A percentile compares a stretch with the other conserved stretches of the same genome.
phyloP scores from a whole-genome alignment of 1,140 invertebrate species.

The Adelges cooleyi region DNA sequence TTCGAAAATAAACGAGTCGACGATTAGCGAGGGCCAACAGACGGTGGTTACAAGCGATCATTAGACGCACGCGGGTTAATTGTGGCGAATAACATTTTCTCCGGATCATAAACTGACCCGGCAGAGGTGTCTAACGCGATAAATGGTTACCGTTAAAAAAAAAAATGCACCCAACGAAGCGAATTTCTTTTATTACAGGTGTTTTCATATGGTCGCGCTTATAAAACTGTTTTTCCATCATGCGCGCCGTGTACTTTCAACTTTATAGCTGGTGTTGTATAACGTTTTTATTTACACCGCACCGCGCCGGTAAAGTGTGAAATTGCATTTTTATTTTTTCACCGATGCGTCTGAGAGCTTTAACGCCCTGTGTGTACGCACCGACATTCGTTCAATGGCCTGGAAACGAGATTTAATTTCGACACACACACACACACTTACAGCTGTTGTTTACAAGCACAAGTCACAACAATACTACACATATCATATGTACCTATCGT shows the following conservation, averaged over 20 bases:
- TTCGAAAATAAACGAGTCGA: no score
- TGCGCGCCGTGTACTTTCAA: neutral
- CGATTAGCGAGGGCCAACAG: no score
- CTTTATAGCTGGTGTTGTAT: constrained; percentile 3
- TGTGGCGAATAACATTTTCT: constrained; percentile 1
- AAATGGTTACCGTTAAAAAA: constrained; percentile 3
- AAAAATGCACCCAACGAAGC: neutral
- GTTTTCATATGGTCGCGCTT: no score
- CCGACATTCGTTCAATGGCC: neutral
- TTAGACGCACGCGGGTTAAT: neutral
- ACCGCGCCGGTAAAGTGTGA: neutral
- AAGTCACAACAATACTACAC: no score
- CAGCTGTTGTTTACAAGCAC: no score
- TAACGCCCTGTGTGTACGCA: no score
- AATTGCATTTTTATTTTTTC: constrained; percentile 15
- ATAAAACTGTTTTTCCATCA: constrained; percentile 1
- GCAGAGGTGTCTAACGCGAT: constrained; percentile 11
- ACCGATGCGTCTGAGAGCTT: no score
- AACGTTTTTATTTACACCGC: neutral
- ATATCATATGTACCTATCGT: no score
- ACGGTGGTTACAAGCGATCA: neutral
- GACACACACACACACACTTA: no score
- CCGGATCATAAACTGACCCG: constrained; percentile 10
- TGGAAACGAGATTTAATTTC: constrained; percentile 3
- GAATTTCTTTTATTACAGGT: constrained; percentile 10